phyloP scores from a whole-genome alignment of 2,113 vertebrate species.

The Oreocharis arfaki region DNA sequence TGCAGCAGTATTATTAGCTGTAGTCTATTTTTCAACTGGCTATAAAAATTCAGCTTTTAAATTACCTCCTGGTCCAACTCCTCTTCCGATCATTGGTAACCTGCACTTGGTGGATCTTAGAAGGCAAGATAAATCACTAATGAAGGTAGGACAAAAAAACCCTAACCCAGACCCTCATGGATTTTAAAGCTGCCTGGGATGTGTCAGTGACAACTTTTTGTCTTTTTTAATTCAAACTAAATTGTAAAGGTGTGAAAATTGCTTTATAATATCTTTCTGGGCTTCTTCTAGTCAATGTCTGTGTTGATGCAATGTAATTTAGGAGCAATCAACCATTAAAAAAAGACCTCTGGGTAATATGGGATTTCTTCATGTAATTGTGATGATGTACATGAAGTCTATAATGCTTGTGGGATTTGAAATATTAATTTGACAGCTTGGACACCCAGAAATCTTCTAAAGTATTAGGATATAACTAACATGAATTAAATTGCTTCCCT shows the following conservation, averaged over 20 bases:
- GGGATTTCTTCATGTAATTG: conserved; percentile 20
- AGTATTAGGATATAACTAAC: not conserved
- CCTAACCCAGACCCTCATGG: not conserved
- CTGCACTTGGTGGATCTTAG: conserved; percentile 70
- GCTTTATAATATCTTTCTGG: not conserved
- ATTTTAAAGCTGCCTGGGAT: not conserved
- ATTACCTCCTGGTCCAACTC: conserved; percentile 68
- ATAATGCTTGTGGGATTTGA: not conserved
- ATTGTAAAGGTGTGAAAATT: not conserved
- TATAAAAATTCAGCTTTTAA: conserved; percentile 51
- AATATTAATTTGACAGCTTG: conserved; percentile 28
- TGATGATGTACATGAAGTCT: not conserved
- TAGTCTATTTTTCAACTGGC: conserved; percentile 17
- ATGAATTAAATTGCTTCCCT: not conserved
- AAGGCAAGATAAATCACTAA: conserved; percentile 69
- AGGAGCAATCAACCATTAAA: not conserved
- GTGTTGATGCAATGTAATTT: not conserved
- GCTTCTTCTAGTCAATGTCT: not conserved
- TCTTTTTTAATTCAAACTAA: not conserved
- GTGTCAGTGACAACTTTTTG: not conserved
- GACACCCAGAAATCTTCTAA: not conserved
- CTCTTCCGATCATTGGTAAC: conserved; percentile 72
- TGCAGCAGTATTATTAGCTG: conserved; percentile 3
- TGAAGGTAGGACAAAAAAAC: conserved; percentile 62
- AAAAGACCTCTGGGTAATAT: not conserved